Percentiles rank a stretch among this genome's conserved stretches.
These are phyloP conservation scores for Ariolimax columbianus DNA, from an alignment of 2,888 invertebrate genomes.

Conservation along the genomic window DNA sequence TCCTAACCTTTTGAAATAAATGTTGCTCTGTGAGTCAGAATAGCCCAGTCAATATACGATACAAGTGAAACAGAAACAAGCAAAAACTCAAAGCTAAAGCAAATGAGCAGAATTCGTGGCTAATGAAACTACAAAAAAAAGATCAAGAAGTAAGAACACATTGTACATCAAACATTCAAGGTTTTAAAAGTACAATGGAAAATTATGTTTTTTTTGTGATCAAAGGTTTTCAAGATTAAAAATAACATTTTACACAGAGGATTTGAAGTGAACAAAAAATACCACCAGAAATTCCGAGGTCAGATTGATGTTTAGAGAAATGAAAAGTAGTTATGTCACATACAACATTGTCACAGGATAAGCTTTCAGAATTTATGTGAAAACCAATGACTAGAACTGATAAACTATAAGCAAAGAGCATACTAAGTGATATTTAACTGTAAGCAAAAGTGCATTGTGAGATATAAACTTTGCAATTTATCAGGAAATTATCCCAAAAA, in stretches of 20 bases:
- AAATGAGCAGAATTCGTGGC: slow-evolving; percentile 75
- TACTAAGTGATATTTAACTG: too few relatives aligned
- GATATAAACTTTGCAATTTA: too few relatives aligned
- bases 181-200: too few relatives aligned
- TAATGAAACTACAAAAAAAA: slow-evolving; percentile 21
- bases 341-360: too few relatives aligned
- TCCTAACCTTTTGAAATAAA: background rate
- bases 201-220: background rate
- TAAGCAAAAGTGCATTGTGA: too few relatives aligned
- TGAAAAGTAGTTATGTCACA: background rate
- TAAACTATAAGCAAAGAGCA: too few relatives aligned
- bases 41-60: slow-evolving; percentile 12
- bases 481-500: too few relatives aligned
- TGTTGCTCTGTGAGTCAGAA: slow-evolving; percentile 2
- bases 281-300: background rate
- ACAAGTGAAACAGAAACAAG: slow-evolving; percentile 64
- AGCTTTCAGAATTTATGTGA: too few relatives aligned
- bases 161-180: background rate
- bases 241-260: background rate
- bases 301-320: background rate
- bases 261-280: background rate
- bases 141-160: background rate
- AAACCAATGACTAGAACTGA: too few relatives aligned
- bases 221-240: background rate
- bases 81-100: slow-evolving; percentile 68